Evolutionary conservation across 2,888 invertebrate genomes (phyloP).

Genomic region (Celastrina argiolus): DNA sequence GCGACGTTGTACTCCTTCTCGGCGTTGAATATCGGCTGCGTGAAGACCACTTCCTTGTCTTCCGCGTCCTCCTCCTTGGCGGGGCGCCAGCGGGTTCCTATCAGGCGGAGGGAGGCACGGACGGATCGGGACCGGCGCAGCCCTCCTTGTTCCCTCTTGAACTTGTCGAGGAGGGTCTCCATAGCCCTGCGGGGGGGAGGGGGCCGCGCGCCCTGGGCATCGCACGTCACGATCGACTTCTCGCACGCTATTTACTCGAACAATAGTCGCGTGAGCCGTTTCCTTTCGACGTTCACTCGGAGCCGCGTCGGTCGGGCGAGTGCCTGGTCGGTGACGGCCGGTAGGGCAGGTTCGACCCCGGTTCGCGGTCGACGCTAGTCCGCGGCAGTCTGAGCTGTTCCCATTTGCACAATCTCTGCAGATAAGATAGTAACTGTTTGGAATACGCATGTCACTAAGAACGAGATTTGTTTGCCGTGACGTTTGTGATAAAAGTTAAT

Average conservation of each 20-base stretch:
- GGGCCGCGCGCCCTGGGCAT: conserved; percentile 66
- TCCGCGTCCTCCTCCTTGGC: conserved; percentile 60
- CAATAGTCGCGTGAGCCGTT: conserved; percentile 70
- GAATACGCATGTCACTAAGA: conserved; percentile 59
- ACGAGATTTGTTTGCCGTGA: conserved; percentile 68
- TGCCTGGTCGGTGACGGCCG: conserved; percentile 39
- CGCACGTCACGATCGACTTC: conserved; percentile 69
- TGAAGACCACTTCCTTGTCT: conserved; percentile 57
- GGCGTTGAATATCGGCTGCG: conserved; percentile 59
- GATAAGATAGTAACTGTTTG: conserved; percentile 68
- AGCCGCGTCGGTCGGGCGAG: conserved; percentile 61
- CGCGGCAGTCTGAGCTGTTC: conserved; percentile 56
- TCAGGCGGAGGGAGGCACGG: conserved; percentile 82
- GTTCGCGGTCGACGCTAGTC: conserved; percentile 43
- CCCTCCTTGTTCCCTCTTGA: conserved; percentile 71
- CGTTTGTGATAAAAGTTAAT: conserved; percentile 35
- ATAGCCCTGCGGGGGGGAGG: conserved; percentile 67
- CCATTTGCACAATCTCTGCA: conserved; percentile 66
- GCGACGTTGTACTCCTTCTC: conserved; percentile 65
- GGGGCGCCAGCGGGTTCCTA: conserved; percentile 80
- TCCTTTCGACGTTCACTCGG: conserved; percentile 69
- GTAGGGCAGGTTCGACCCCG: conserved; percentile 54
- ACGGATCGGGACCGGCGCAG: conserved; percentile 82
- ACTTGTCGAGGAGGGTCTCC: conserved; percentile 74
- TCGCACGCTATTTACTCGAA: conserved; percentile 73